A percentile compares a stretch with the other conserved stretches of the same genome.
Conservation (phyloP, 2,888 invertebrate species). For the Limenitis camilla region DNA sequence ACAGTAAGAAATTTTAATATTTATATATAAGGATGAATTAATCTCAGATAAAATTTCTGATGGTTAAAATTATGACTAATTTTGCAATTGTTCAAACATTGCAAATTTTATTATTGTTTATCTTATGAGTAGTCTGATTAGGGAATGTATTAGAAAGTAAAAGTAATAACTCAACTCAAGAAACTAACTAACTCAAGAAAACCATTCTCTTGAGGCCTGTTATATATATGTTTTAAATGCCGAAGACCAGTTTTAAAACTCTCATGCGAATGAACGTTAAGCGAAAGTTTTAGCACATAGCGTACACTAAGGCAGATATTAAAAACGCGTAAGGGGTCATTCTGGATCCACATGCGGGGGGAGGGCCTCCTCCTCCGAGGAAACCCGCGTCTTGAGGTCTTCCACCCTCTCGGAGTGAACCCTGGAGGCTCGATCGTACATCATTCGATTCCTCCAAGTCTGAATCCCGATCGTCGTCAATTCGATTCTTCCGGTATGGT, state of each 20-base stretch:
- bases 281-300: conserved; percentile 55
- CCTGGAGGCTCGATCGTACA: conserved; percentile 78
- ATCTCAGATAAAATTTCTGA: too few species aligned
- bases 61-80: too few species aligned
- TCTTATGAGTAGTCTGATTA: too few species aligned
- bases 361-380: conserved; percentile 53
- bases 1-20: too few species aligned
- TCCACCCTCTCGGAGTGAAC: conserved; percentile 77
- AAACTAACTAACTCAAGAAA: too few species aligned
- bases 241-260: background rate
- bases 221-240: background rate
- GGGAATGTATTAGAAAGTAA: too few species aligned
- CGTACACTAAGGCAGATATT: conserved; percentile 51
- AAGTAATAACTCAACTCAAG: too few species aligned
- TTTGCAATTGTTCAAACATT: too few species aligned
- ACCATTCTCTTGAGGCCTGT: background rate
- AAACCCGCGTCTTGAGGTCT: conserved; percentile 62
- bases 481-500: conserved; percentile 68
- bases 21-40: too few species aligned
- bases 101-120: too few species aligned
- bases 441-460: conserved; percentile 63
- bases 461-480: conserved; percentile 60
- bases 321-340: conserved; percentile 45
- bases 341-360: conserved; percentile 36
- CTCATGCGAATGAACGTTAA: conserved; percentile 34